These are phyloP conservation scores for Taphrorychus bicolor DNA, from an alignment of 2,888 invertebrate genomes.

Conservation along the genomic window DNA sequence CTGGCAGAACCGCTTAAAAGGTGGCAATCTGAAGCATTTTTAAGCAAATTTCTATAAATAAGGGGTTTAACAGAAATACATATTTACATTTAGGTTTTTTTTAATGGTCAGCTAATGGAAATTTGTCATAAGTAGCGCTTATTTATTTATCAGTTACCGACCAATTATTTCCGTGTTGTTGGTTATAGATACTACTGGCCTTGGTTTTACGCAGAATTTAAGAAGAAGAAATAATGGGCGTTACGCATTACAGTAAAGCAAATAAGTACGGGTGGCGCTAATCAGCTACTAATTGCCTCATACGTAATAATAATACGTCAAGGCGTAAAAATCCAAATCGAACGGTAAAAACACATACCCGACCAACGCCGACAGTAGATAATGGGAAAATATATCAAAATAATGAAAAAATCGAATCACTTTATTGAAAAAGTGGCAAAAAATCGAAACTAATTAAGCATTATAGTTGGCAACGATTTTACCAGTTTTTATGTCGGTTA, in stretches of 20 bases:
- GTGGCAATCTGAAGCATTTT: no score
- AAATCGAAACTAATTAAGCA: slow-evolving; percentile 25
- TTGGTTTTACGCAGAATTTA: no score
- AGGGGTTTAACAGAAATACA: no score
- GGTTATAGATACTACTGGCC: no score
- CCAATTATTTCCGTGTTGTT: no score
- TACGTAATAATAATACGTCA: slow-evolving; percentile 12
- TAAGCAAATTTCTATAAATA: background rate
- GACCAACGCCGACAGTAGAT: background rate
- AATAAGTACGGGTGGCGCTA: background rate
- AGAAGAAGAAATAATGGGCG: background rate
- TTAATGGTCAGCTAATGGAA: no score
- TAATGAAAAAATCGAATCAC: slow-evolving; percentile 6
- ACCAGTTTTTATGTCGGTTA: slow-evolving; percentile 18
- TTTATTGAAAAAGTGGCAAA: slow-evolving; percentile 18
- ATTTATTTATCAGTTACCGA: no score
- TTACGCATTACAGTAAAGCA: background rate
- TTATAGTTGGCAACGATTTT: slow-evolving; percentile 26
- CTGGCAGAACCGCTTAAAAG: background rate
- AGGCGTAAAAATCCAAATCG: slow-evolving; percentile 16
- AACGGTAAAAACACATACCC: slow-evolving; percentile 13
- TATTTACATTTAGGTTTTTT: no score
- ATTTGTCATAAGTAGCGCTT: no score
- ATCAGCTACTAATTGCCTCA: background rate
- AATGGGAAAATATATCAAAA: slow-evolving; percentile 9